Percentiles rank a stretch among this genome's conserved stretches.
These are phyloP conservation scores for Zingel zingel DNA, from an alignment of 2,113 vertebrate species.

Conservation along the genomic window DNA sequence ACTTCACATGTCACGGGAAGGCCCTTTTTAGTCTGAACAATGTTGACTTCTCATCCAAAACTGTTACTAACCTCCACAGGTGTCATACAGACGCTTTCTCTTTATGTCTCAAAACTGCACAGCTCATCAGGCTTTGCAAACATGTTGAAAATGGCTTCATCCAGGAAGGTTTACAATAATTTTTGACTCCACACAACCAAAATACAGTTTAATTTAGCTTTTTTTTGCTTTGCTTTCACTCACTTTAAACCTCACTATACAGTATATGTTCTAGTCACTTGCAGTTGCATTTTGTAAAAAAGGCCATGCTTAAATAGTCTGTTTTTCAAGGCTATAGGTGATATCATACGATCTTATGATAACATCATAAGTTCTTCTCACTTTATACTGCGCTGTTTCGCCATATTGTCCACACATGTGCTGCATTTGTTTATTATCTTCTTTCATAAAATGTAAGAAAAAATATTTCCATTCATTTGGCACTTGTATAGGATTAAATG, in stretches of 20 bases:
- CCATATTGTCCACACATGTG: not conserved
- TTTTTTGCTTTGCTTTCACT: not conserved
- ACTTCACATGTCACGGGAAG: not conserved
- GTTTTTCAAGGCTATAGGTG: not conserved
- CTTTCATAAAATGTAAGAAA: not conserved
- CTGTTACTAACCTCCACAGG: not conserved
- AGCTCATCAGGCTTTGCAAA: not conserved
- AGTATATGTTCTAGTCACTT: not conserved
- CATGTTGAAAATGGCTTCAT: not conserved
- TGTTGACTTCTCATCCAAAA: slow-evolving; percentile 2
- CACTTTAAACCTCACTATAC: not conserved
- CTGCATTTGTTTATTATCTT: not conserved
- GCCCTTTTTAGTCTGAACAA: not conserved
- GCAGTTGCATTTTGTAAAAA: not conserved
- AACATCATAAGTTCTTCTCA: not conserved
- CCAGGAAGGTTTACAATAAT: not conserved
- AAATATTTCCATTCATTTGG: not conserved
- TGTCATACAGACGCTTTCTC: not conserved
- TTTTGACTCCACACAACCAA: not conserved
- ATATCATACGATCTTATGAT: not conserved
- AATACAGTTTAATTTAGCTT: not conserved
- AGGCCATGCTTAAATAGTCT: not conserved
- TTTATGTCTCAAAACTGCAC: not conserved
- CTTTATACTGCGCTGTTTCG: not conserved
- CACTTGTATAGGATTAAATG: not conserved